Evolutionary conservation across 2,797 vertebrate genomes (phyloP), one percentile per base, ranked within the genome.

Genomic region (Acanthis flammea): DNA sequence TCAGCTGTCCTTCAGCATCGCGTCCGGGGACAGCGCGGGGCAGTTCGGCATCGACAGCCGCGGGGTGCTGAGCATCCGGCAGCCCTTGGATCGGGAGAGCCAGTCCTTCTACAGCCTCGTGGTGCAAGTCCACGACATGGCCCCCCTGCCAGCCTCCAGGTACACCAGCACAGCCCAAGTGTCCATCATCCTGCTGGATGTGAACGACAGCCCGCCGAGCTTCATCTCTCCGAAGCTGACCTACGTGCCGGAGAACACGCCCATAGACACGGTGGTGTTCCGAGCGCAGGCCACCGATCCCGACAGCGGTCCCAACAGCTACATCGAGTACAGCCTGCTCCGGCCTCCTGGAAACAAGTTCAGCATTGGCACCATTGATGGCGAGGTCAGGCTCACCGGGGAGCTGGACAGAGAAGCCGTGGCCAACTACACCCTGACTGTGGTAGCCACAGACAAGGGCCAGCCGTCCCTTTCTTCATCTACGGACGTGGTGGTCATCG

Each of bases 41-140:
- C 99, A 99, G 93, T 99, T 99, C 6, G 65, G 93, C 44, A 98
- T 99, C 10, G 97, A 98, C 88, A 93, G 95, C 82, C 84, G 92
- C 0, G 99, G 99, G 0, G 96, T 98, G 55, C 98, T 99, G 87
- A 98, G 98, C 90, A 97, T 98, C 74, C 98, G 88, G 71, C 98
- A 98, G 72, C 77, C 95, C 37, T 77, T 99, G 97, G 99, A 99
- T 85, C 96, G 99, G 55, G 99, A 99, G 81, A 98, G 97, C 21
- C 99, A 99, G 61, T 99, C 99, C 42, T 99, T 99, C 97, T 99
- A 99, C 97, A 99, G 98, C 97, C 98, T 99, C 2, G 97, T 99
- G 0, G 95, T 99, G 94, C 98, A 99, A 9, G 99, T 98, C 27
- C 98, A 99, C 0, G 99, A 99, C 96, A 97, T 99, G 97, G 98